phyloP scores from a whole-genome alignment of 2,113 vertebrate genomes.

The Ochotona princeps region DNA sequence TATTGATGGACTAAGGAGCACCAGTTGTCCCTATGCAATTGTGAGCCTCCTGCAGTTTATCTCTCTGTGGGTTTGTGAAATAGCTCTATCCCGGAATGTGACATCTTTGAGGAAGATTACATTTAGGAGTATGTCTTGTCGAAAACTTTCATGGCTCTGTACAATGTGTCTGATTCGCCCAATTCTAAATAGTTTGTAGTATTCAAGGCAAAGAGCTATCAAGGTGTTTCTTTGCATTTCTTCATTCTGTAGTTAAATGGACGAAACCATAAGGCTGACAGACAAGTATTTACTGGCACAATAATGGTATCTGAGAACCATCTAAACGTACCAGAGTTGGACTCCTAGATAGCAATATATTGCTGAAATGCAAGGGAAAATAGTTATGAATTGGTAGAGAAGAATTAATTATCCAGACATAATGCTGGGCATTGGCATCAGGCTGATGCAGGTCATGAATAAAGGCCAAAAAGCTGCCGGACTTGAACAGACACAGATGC shows the following conservation, averaged over 20 bases:
- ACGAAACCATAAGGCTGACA: not conserved
- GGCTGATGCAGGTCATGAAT: not conserved
- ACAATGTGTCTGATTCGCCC: not conserved
- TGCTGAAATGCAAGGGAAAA: not conserved
- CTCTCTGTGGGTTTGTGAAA: too few relatives aligned
- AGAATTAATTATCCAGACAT: not conserved
- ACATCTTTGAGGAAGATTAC: too few relatives aligned
- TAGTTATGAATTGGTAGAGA: not conserved
- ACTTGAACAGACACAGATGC: not conserved
- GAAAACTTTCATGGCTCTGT: not conserved
- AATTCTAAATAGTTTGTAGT: not conserved
- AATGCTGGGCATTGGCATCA: not conserved
- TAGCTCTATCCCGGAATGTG: too few relatives aligned
- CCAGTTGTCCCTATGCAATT: too few relatives aligned
- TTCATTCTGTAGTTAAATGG: not conserved
- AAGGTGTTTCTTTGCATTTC: not conserved
- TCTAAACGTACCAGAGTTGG: not conserved
- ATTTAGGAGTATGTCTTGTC: too few relatives aligned
- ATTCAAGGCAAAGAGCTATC: not conserved
- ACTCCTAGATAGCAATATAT: not conserved
- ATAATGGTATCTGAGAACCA: not conserved
- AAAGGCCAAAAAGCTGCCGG: rapidly evolving
- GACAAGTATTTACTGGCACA: not conserved
- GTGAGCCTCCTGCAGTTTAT: too few relatives aligned
- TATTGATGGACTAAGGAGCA: too few relatives aligned